Evolutionary conservation across 2,888 invertebrate genomes (phyloP).

Genomic region (Agriopis aurantiaria): DNA sequence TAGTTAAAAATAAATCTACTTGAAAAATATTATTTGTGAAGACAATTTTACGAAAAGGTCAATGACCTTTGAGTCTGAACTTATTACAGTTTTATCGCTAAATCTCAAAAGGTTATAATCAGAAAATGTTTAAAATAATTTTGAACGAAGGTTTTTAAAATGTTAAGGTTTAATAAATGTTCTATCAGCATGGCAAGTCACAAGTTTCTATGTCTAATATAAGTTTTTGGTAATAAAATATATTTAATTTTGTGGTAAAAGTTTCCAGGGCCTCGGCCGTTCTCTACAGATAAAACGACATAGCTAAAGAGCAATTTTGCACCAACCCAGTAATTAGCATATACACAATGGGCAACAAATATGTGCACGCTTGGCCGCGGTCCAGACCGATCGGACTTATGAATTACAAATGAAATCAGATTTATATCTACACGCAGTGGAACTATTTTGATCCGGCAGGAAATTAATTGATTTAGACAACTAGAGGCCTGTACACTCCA

Average conservation of each 20-base stretch:
- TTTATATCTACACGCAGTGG: conserved; percentile 68
- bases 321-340: conserved; percentile 44
- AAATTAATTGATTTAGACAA: conserved; percentile 58
- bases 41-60: too few relatives aligned
- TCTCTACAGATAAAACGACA: conserved; percentile 9
- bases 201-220: too few relatives aligned
- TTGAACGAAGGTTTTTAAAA: too few relatives aligned
- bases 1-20: too few relatives aligned
- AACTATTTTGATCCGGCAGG: conserved; percentile 78
- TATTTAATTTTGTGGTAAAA: background rate
- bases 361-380: conserved; percentile 32
- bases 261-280: conserved; percentile 1
- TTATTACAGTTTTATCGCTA: too few relatives aligned
- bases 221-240: too few relatives aligned
- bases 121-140: too few relatives aligned
- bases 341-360: conserved; percentile 37
- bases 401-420: conserved; percentile 72
- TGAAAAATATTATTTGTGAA: too few relatives aligned
- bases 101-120: too few relatives aligned
- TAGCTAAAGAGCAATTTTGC: conserved; percentile 40
- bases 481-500: conserved; percentile 6
- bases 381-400: conserved; percentile 25
- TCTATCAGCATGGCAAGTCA: too few relatives aligned
- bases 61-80: too few relatives aligned
- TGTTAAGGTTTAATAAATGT: too few relatives aligned